These are phyloP conservation scores for Bubo bubo DNA, from an alignment of 2,113 vertebrate species.

Conservation along the genomic window DNA sequence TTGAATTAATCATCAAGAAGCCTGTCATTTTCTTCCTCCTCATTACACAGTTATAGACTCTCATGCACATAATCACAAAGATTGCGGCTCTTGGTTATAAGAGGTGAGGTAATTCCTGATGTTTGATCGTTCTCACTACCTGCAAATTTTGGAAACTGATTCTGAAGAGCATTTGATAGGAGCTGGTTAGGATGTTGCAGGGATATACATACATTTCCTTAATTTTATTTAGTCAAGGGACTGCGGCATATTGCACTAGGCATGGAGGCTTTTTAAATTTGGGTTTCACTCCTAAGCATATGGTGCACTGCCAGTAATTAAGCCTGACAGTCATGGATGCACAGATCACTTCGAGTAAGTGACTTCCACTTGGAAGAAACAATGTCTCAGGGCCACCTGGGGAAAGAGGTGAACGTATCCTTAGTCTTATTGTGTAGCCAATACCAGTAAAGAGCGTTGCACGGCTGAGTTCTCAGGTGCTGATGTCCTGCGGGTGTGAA, in stretches of 20 bases:
- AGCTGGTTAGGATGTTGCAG: background rate
- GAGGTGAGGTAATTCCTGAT: background rate
- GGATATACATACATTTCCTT: background rate
- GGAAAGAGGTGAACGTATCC: background rate
- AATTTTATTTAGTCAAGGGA: background rate
- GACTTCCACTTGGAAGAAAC: background rate
- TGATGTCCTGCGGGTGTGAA: background rate
- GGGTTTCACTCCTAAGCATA: background rate
- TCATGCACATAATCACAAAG: fast-evolving
- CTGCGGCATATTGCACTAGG: background rate
- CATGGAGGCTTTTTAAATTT: background rate
- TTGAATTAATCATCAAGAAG: background rate
- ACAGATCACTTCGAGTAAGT: background rate
- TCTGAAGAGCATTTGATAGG: background rate
- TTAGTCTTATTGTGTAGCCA: background rate
- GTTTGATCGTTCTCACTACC: background rate
- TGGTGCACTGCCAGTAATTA: background rate
- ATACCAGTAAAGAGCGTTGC: fast-evolving
- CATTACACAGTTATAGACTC: background rate
- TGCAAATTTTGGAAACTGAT: background rate
- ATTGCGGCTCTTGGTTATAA: background rate
- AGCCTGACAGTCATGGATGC: background rate
- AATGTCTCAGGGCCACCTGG: fast-evolving
- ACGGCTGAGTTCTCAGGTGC: background rate
- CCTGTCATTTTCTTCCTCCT: background rate